These are phyloP conservation scores for Drosophila sechellia DNA, from an alignment of 1,140 invertebrate genomes.

Conservation along the genomic window DNA sequence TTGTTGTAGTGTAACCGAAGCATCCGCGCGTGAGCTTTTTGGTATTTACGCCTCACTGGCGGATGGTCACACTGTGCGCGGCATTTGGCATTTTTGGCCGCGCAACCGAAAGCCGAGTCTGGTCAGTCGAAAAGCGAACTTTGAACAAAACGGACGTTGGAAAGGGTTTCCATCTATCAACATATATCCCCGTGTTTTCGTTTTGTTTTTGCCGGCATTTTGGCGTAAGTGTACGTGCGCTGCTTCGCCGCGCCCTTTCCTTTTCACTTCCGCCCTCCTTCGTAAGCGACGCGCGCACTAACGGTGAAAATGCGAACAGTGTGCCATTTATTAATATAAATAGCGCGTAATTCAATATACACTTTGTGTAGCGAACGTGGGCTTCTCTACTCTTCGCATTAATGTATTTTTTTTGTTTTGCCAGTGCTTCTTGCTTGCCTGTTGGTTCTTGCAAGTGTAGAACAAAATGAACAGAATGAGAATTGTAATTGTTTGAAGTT, in stretches of 20 bases:
- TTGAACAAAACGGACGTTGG: slow-evolving; percentile 27
- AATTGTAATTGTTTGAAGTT: slow-evolving; percentile 27
- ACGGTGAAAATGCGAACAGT: slow-evolving; percentile 24
- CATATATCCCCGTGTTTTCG: slow-evolving; percentile 15
- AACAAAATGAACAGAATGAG: slow-evolving; percentile 6
- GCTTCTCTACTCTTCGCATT: slow-evolving; percentile 1
- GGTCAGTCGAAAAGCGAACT: slow-evolving; percentile 29
- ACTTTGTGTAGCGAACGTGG: slow-evolving; percentile 1
- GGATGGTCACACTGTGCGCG: slow-evolving; percentile 3
- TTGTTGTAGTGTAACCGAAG: neutral
- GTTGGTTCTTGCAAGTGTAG: slow-evolving; percentile 23
- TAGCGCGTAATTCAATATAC: slow-evolving; percentile 36
- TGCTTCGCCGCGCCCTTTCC: neutral
- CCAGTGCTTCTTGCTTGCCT: slow-evolving; percentile 5
- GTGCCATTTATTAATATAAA: slow-evolving; percentile 50
- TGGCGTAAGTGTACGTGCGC: slow-evolving; percentile 47
- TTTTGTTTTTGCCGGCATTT: slow-evolving; percentile 41
- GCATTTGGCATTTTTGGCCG: slow-evolving; percentile 33
- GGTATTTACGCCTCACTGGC: neutral
- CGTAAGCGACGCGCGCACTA: slow-evolving; percentile 43
- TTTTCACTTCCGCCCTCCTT: neutral
- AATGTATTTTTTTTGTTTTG: neutral
- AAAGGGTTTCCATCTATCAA: neutral
- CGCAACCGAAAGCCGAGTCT: slow-evolving; percentile 24
- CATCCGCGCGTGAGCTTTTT: slow-evolving; percentile 4